Percentiles rank a stretch among this genome's conserved stretches.
Evolutionary conservation across 1,140 invertebrate genomes (phyloP).

Genomic region (Ostrea denselamellosa): DNA sequence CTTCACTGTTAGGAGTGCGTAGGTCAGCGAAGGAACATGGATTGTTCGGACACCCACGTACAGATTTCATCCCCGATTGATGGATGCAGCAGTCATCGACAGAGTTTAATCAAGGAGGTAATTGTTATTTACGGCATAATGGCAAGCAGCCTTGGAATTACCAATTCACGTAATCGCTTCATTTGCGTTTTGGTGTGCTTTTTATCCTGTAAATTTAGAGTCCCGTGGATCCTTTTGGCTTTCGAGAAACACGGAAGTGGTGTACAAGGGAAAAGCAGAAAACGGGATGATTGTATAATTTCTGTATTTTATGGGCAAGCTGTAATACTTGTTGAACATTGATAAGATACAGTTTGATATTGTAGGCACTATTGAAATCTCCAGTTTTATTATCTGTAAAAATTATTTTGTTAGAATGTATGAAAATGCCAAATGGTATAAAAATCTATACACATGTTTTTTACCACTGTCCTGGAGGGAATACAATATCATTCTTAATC

Average conservation of each 20-base stretch:
- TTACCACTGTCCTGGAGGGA: no score
- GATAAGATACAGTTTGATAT: no score
- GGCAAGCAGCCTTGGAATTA: background rate
- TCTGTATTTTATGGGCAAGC: background rate
- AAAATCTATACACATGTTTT: no score
- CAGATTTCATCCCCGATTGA: background rate
- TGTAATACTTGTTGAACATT: no score
- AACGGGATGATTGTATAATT: background rate
- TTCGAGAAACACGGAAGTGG: background rate
- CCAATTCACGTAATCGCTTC: conserved; percentile 14
- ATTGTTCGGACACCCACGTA: background rate
- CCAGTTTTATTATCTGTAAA: no score
- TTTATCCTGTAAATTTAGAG: conserved; percentile 2
- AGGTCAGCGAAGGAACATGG: background rate
- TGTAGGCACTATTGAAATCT: no score
- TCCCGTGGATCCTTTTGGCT: background rate
- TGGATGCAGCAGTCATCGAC: background rate
- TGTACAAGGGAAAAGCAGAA: background rate
- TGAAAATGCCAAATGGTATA: no score
- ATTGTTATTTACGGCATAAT: conserved; percentile 31
- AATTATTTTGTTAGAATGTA: no score
- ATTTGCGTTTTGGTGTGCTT: conserved; percentile 25
- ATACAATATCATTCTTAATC: no score
- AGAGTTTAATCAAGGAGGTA: conserved; percentile 22
- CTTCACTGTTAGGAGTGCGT: background rate